Percentiles rank a stretch among this genome's conserved stretches.
Conservation (phyloP, 1,140 invertebrate genomes). For the Temnothorax longispinosus region DNA sequence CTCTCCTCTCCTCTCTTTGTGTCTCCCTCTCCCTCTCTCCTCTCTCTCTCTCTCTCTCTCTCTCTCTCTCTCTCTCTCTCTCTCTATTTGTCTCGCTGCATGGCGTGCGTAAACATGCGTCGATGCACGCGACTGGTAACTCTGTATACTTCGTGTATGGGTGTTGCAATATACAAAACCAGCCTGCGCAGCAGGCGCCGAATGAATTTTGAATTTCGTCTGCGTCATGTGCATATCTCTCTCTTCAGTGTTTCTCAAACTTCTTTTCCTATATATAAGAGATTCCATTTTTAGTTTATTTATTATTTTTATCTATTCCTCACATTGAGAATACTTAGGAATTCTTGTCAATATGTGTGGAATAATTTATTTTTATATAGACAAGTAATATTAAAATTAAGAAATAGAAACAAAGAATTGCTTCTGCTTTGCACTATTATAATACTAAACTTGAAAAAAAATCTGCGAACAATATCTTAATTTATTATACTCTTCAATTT, state of each 20-base stretch:
- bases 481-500: neutral
- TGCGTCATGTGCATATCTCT: slow-evolving; percentile 46
- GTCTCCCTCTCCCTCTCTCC: neutral
- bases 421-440: neutral
- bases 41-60: neutral
- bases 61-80: slow-evolving; percentile 11
- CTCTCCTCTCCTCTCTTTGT: neutral
- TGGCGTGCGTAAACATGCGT: slow-evolving; percentile 65
- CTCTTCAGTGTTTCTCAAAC: slow-evolving; percentile 58
- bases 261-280: neutral
- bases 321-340: neutral
- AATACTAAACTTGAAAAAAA: neutral
- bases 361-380: neutral
- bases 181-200: slow-evolving; percentile 14
- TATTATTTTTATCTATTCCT: neutral
- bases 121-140: slow-evolving; percentile 65
- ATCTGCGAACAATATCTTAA: neutral
- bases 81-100: slow-evolving; percentile 54
- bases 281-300: neutral
- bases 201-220: slow-evolving; percentile 68
- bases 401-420: neutral
- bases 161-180: slow-evolving; percentile 15
- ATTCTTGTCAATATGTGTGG: neutral
- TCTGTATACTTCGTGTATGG: slow-evolving; percentile 50
- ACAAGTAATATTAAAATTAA: neutral